A percentile compares a stretch with the other conserved stretches of the same genome.
phyloP scores from a whole-genome alignment of 2,888 invertebrate genomes.

The Xestia xanthographa region DNA sequence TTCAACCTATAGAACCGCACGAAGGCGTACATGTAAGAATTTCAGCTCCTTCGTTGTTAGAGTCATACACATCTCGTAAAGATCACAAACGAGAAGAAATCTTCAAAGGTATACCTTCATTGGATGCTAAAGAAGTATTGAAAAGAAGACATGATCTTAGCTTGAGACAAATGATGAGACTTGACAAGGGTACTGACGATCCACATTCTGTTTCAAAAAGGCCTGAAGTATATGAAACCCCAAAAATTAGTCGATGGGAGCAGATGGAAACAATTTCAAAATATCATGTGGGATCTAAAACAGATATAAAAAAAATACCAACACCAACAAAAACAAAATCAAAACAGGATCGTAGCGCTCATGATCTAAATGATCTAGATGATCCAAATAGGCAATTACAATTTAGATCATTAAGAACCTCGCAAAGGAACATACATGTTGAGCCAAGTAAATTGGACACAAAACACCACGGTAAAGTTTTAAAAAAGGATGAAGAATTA shows the following conservation, averaged over 20 bases:
- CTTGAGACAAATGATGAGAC: constrained; percentile 30
- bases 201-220: constrained; percentile 6
- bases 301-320: not conserved
- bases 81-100: constrained; percentile 12
- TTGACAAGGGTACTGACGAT: not conserved
- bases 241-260: constrained; percentile 42
- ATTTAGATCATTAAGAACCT: constrained; percentile 4
- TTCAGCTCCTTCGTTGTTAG: not conserved
- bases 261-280: constrained; percentile 5
- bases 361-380: too few species aligned
- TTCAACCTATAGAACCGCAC: constrained; percentile 1
- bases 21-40: not conserved
- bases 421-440: not conserved
- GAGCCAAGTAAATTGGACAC: constrained; percentile 6
- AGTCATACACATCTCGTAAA: constrained; percentile 21
- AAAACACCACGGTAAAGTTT: not conserved
- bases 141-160: constrained; percentile 47
- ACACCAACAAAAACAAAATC: not conserved
- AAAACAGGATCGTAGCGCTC: not conserved
- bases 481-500: constrained; percentile 3
- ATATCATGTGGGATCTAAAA: not conserved
- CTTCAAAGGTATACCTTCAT: constrained; percentile 22
- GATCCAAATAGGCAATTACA: not conserved
- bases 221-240: constrained; percentile 33
- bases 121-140: constrained; percentile 37